Evolutionary conservation across 2,797 vertebrate genomes (phyloP).

Genomic region (Channallabes apus): DNA sequence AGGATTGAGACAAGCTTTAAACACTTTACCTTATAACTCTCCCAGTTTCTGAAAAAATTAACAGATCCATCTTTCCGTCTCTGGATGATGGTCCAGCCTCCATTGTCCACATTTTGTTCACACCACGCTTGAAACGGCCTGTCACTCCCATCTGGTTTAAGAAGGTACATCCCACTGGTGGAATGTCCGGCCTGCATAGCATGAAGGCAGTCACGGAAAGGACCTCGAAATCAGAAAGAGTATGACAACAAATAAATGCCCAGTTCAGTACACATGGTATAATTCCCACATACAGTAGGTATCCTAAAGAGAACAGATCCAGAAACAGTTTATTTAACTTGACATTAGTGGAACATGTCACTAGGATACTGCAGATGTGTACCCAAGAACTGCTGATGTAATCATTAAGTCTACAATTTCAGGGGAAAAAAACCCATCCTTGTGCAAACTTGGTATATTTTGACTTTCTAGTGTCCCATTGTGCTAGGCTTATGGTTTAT

Average conservation of each 20-base stretch:
- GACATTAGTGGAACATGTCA: not conserved
- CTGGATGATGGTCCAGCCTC: conserved; percentile 96
- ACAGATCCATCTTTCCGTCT: conserved; percentile 90
- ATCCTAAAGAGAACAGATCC: not conserved
- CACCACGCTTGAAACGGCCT: conserved; percentile 89
- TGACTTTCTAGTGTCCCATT: not conserved
- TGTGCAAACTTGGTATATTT: not conserved
- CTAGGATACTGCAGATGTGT: not conserved
- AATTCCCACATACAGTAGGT: not conserved
- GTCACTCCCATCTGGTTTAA: conserved; percentile 83
- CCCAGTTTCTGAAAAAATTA: conserved; percentile 98
- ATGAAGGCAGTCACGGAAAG: conserved; percentile 90
- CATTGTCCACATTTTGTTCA: conserved; percentile 91
- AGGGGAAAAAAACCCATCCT: not conserved
- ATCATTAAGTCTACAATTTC: not conserved
- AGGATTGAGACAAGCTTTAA: not conserved
- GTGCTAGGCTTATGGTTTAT: no score
- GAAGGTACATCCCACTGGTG: conserved; percentile 89
- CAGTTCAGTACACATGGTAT: not conserved
- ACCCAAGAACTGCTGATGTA: not conserved
- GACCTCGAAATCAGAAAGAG: conserved; percentile 74
- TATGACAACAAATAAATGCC: not conserved
- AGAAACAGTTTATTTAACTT: not conserved
- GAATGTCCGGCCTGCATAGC: conserved; percentile 88
- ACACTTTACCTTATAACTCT: conserved; percentile 90